phyloP scores from a whole-genome alignment of 2,888 invertebrate species.

The Meloe dianella region DNA sequence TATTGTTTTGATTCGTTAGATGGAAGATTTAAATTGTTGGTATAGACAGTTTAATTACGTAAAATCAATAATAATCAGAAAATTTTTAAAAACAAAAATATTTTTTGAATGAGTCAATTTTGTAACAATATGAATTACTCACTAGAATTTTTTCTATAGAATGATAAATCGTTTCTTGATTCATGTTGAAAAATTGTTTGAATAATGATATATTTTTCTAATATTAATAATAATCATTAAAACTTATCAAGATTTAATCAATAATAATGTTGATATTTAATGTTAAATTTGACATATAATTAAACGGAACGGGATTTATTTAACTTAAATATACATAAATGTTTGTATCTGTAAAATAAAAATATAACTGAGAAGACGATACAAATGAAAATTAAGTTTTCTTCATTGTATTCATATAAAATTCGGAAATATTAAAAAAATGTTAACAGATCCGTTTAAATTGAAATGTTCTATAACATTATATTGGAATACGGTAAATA shows the following conservation, averaged over 20 bases:
- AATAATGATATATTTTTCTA: background rate
- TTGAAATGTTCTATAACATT: background rate
- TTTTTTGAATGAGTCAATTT: background rate
- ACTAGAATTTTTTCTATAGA: background rate
- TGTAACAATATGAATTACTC: background rate
- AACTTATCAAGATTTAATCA: background rate
- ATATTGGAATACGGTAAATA: too few species aligned
- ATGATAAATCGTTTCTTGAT: slow-evolving; percentile 1
- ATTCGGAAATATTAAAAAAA: background rate
- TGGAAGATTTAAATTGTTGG: too few species aligned
- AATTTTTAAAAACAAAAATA: too few species aligned
- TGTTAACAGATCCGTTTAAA: background rate
- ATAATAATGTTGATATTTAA: background rate
- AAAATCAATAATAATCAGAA: too few species aligned
- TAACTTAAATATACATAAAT: background rate
- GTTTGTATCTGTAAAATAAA: background rate
- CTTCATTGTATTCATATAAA: background rate
- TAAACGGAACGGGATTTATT: background rate
- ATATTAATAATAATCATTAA: background rate
- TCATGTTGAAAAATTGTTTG: slow-evolving; percentile 6
- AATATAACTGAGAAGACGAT: background rate
- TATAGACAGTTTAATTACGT: too few species aligned
- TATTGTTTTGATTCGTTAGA: too few species aligned
- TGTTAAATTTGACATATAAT: background rate
- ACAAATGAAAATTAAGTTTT: slow-evolving; percentile 1